These are phyloP conservation scores for Acleris emargana DNA, from an alignment of 2,888 invertebrate species.

Conservation along the genomic window DNA sequence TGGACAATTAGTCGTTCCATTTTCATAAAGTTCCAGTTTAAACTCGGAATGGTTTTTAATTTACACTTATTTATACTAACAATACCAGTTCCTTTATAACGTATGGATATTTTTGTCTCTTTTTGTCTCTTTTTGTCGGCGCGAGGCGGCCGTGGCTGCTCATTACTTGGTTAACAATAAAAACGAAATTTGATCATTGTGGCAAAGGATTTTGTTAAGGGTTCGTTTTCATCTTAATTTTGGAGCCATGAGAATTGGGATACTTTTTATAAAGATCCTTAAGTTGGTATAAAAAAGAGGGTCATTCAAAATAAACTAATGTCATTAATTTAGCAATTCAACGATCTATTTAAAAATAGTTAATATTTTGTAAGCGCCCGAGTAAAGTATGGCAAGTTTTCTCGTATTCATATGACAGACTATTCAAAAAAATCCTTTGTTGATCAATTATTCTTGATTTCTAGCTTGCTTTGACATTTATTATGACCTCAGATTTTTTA, in stretches of 20 bases:
- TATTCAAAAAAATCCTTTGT: no score
- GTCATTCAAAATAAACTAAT: no score
- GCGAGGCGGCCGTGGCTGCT: slow-evolving; percentile 67
- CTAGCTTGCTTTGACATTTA: no score
- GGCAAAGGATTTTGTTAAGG: slow-evolving; percentile 67
- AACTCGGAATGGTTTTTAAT: slow-evolving; percentile 7
- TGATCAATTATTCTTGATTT: no score
- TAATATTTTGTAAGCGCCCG: no score
- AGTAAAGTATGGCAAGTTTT: no score
- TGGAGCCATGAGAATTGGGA: not conserved
- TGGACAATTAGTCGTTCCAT: no score
- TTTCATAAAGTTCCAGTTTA: not conserved
- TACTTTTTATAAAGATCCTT: not conserved
- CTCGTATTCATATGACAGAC: no score
- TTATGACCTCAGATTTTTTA: no score
- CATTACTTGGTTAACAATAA: slow-evolving; percentile 82
- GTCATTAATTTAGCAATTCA: no score
- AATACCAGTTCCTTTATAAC: slow-evolving; percentile 20
- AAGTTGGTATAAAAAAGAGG: no score
- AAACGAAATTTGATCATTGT: slow-evolving; percentile 84
- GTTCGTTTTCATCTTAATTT: not conserved
- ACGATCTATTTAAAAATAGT: no score
- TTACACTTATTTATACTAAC: slow-evolving; percentile 21
- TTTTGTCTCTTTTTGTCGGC: slow-evolving; percentile 62
- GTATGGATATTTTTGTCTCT: not conserved